Evolutionary conservation across 2,113 vertebrate genomes (phyloP).

Genomic region (Platysternon megacephalum): DNA sequence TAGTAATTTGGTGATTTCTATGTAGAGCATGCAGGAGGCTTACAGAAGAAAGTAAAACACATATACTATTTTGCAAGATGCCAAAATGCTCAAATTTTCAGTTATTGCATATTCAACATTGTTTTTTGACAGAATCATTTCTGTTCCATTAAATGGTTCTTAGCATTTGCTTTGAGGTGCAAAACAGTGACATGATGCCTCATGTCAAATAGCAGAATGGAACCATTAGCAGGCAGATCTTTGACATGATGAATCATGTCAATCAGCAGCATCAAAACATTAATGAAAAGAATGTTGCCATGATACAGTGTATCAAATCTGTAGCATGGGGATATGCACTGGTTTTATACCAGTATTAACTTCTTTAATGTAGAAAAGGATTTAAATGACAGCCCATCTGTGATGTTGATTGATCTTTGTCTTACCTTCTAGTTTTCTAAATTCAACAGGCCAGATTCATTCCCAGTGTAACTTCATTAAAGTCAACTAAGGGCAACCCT

Average conservation of each 20-base stretch:
- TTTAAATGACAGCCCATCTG: neutral
- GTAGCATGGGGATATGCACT: constrained; percentile 7
- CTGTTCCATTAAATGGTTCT: neutral
- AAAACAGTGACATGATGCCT: neutral
- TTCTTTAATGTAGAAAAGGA: neutral
- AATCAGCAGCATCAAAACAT: constrained; percentile 11
- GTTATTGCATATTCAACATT: neutral
- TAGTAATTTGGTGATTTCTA: neutral
- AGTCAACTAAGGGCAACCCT: neutral
- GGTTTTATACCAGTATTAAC: neutral
- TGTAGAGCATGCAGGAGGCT: neutral
- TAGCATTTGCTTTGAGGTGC: neutral
- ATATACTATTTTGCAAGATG: neutral
- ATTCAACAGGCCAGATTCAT: neutral
- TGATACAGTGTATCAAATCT: constrained; percentile 13
- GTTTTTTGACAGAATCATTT: neutral
- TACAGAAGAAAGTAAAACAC: neutral
- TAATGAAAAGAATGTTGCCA: constrained; percentile 27
- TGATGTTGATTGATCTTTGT: neutral
- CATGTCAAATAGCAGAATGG: neutral
- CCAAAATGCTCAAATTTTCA: neutral
- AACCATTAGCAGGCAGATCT: constrained; percentile 41
- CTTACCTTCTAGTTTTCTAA: neutral
- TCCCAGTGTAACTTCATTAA: neutral
- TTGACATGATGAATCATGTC: neutral